Percentiles rank a stretch among this genome's conserved stretches.
phyloP scores from a whole-genome alignment of 2,113 vertebrate genomes.

The Ageneiosus marmoratus region DNA sequence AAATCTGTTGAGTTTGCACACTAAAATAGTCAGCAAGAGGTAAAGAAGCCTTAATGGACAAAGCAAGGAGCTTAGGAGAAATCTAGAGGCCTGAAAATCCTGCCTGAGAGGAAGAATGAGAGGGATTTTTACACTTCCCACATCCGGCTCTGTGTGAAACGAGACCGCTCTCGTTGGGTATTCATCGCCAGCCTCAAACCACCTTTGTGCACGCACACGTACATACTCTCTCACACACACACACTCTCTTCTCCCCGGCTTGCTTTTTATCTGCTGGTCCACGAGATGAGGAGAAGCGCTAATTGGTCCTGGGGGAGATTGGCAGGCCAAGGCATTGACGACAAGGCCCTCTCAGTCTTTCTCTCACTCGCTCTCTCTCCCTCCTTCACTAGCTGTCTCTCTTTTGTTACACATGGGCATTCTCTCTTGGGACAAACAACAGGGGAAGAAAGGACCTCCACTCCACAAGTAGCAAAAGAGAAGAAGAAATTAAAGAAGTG shows the following conservation, averaged over 20 bases:
- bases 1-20: slow-evolving; percentile 34
- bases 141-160: slow-evolving; percentile 75
- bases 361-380: slow-evolving; percentile 29
- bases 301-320: slow-evolving; percentile 94
- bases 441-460: slow-evolving; percentile 67
- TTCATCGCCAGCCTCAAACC: slow-evolving; percentile 72
- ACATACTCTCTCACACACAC: slow-evolving; percentile 30
- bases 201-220: slow-evolving; percentile 56
- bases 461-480: slow-evolving; percentile 71
- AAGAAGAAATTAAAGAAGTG: slow-evolving; percentile 21
- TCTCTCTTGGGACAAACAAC: slow-evolving; percentile 86
- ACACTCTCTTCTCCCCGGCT: slow-evolving; percentile 44
- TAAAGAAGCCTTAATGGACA: slow-evolving; percentile 66
- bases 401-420: slow-evolving; percentile 85
- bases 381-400: slow-evolving; percentile 49
- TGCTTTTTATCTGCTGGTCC: slow-evolving; percentile 91
- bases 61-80: slow-evolving; percentile 59
- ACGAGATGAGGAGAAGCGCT: slow-evolving; percentile 87
- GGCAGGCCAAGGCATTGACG: slow-evolving; percentile 84
- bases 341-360: slow-evolving; percentile 68
- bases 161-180: slow-evolving; percentile 76
- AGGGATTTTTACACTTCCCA: slow-evolving; percentile 82
- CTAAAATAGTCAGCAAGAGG: slow-evolving; percentile 57
- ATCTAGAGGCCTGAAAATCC: slow-evolving; percentile 77
- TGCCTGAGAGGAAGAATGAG: slow-evolving; percentile 77